Evolutionary conservation across 1,140 invertebrate species (phyloP).

Genomic region (Drosophila virilis): DNA sequence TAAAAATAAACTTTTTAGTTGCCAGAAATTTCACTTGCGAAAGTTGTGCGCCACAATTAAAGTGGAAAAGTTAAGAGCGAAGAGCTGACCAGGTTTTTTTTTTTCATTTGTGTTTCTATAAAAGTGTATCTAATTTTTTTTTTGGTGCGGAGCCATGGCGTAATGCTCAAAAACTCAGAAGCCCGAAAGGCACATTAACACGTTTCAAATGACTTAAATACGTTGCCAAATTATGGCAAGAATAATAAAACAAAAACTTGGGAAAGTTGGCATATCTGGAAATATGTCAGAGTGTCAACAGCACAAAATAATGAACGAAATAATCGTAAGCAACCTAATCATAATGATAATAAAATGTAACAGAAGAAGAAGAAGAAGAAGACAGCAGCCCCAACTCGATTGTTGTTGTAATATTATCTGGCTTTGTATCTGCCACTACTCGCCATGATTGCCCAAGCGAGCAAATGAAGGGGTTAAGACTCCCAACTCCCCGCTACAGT

Average conservation of each 20-base stretch:
- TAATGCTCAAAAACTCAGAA: constrained; percentile 54
- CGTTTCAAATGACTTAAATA: constrained; percentile 67
- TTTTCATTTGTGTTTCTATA: constrained; percentile 27
- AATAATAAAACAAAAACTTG: constrained; percentile 50
- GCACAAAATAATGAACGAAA: constrained; percentile 58
- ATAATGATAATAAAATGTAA: constrained; percentile 33
- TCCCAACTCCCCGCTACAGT: neutral
- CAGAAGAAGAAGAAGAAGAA: constrained; percentile 20
- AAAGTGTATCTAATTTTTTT: neutral
- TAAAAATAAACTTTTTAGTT: constrained; percentile 32
- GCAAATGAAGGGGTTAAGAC: constrained; percentile 32
- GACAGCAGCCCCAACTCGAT: neutral
- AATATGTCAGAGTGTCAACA: constrained; percentile 69
- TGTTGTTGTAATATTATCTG: constrained; percentile 40
- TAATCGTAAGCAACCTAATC: constrained; percentile 47
- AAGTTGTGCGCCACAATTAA: constrained; percentile 53
- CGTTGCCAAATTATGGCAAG: constrained; percentile 55
- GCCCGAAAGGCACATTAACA: constrained; percentile 67
- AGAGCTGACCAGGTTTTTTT: constrained; percentile 31
- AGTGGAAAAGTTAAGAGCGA: constrained; percentile 39
- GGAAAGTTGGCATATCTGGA: constrained; percentile 64
- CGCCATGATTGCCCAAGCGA: constrained; percentile 31
- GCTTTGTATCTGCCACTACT: constrained; percentile 36
- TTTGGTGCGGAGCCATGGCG: constrained; percentile 38
- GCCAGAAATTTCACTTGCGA: constrained; percentile 72